A percentile compares a stretch with the other conserved stretches of the same genome.
These are phyloP conservation scores for Trachymyrmex septentrionalis DNA, from an alignment of 1,140 invertebrate genomes.

Conservation along the genomic window DNA sequence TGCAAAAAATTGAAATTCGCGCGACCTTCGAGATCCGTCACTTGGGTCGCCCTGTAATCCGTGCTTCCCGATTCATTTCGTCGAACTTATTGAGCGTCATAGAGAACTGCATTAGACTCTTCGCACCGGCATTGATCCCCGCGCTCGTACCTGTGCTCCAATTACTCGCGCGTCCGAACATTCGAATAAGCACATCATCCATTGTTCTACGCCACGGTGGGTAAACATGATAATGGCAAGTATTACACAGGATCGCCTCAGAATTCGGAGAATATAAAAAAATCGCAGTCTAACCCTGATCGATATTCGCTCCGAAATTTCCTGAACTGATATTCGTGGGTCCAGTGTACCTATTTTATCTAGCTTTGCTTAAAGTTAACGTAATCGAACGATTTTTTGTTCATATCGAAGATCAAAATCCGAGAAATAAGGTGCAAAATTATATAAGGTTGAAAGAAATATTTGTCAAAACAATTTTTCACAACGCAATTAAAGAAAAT, in stretches of 20 bases:
- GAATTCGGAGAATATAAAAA: not conserved
- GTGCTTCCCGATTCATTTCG: slow-evolving; percentile 31
- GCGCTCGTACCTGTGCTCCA: slow-evolving; percentile 24
- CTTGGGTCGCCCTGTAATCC: slow-evolving; percentile 8
- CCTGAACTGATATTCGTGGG: too few relatives aligned
- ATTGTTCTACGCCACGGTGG: not conserved
- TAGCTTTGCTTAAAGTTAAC: too few relatives aligned
- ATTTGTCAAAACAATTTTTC: too few relatives aligned
- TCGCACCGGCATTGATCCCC: slow-evolving; percentile 14
- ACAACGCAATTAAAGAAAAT: too few relatives aligned
- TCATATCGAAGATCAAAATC: too few relatives aligned
- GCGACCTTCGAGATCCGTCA: slow-evolving; percentile 12
- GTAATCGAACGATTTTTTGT: too few relatives aligned
- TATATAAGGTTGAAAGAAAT: too few relatives aligned
- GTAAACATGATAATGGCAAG: slow-evolving; percentile 5
- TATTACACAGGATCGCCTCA: not conserved
- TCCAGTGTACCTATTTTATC: too few relatives aligned
- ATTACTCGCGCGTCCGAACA: not conserved
- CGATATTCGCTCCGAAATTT: too few relatives aligned
- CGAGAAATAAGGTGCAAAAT: too few relatives aligned
- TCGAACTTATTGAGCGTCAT: slow-evolving; percentile 68
- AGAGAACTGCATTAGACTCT: slow-evolving; percentile 57
- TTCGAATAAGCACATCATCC: not conserved
- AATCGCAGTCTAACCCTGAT: too few relatives aligned
- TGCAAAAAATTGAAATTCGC: not conserved